phyloP scores from a whole-genome alignment of 2,797 vertebrate species.

The Helostoma temminkii region DNA sequence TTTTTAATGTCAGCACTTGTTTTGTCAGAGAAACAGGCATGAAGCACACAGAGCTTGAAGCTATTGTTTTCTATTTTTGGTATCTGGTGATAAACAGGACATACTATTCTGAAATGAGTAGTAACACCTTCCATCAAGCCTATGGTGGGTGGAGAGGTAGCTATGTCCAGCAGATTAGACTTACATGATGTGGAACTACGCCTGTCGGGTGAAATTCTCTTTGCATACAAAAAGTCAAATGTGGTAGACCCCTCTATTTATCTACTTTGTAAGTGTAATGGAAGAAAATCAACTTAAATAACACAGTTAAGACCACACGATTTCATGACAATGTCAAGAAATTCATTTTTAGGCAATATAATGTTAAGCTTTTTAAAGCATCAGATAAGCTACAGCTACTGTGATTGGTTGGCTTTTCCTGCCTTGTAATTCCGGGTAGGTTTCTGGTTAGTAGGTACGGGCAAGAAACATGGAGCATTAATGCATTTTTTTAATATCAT shows the following conservation, averaged over 20 bases:
- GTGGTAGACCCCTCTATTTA: background rate
- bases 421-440: too few species aligned
- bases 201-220: background rate
- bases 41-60: conserved; percentile 32
- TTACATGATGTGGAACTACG: background rate
- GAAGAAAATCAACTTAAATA: too few species aligned
- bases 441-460: too few species aligned
- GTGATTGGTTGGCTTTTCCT: too few species aligned
- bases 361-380: too few species aligned
- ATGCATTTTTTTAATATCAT: too few species aligned
- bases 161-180: background rate
- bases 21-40: conserved; percentile 47
- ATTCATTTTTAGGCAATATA: too few species aligned
- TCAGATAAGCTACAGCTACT: too few species aligned
- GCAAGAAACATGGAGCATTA: too few species aligned
- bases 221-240: background rate
- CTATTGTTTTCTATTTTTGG: conserved; percentile 41
- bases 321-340: too few species aligned
- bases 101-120: conserved; percentile 23
- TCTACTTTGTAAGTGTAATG: too few species aligned
- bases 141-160: conserved; percentile 3
- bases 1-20: conserved; percentile 49
- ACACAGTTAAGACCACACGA: too few species aligned
- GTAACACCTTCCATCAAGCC: conserved; percentile 27
- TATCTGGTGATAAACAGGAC: conserved; percentile 25